phyloP scores from a whole-genome alignment of 2,888 invertebrate species.

The Rhabditoides inermis region DNA sequence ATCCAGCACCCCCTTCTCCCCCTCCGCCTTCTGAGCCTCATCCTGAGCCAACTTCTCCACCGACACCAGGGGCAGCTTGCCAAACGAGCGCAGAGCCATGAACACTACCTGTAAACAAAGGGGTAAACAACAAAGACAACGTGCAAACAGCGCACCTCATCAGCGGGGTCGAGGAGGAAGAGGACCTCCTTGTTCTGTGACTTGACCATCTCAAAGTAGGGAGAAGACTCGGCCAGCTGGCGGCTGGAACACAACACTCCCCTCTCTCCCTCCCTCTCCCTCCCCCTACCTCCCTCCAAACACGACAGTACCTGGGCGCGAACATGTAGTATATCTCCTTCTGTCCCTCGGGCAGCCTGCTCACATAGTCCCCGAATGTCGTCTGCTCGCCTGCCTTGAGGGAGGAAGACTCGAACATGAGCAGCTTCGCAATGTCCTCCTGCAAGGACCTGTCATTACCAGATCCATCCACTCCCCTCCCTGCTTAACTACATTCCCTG shows the following conservation, averaged over 20 bases:
- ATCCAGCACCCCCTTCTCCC: constrained; percentile 43
- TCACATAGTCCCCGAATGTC: constrained; percentile 70
- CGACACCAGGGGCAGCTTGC: constrained; percentile 69
- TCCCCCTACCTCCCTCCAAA: too few relatives aligned
- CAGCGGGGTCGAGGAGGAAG: constrained; percentile 92
- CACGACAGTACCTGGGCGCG: constrained; percentile 76
- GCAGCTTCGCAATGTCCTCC: constrained; percentile 81
- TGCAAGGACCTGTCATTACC: constrained; percentile 50
- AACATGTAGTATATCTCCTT: constrained; percentile 83
- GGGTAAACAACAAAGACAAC: neutral
- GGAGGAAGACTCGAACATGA: constrained; percentile 84
- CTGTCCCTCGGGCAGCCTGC: constrained; percentile 69
- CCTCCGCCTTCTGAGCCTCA: constrained; percentile 35
- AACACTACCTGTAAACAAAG: constrained; percentile 26
- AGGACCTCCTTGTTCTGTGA: constrained; percentile 79
- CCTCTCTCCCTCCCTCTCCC: too few relatives aligned
- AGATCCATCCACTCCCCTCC: neutral
- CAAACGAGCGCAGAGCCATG: constrained; percentile 79
- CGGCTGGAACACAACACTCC: too few relatives aligned
- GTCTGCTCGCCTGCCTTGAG: constrained; percentile 55
- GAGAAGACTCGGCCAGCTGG: constrained; percentile 80
- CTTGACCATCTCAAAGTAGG: constrained; percentile 85
- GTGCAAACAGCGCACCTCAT: constrained; percentile 63
- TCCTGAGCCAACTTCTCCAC: constrained; percentile 78
- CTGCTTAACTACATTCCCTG: too few relatives aligned